Evolutionary conservation across 2,797 vertebrate species (phyloP), one percentile per base, ranked within the genome.

Genomic region (Lepus townsendii): DNA sequence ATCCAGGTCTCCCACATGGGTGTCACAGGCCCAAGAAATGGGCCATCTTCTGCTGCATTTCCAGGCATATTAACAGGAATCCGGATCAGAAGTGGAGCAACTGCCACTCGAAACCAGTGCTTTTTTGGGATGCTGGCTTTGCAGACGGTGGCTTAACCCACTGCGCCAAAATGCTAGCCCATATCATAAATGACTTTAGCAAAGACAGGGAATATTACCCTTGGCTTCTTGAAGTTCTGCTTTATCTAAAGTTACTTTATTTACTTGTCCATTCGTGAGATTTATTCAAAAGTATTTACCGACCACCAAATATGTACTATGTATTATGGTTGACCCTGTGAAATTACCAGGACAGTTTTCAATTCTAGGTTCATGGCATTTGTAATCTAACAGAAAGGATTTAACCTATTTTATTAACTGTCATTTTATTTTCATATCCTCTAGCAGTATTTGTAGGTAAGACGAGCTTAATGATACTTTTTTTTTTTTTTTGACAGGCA

Each of bases 231-330:
- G 52, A 2, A 38, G 17, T 30, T 72, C 4, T 2, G 4, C 5
- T 93, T 77, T 85, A 54, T 17, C 27, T 62, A 42, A 47, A 77
- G 3, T 57, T 35, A 35, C n/a, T 84, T 52, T 20, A 63, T 27
- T 80, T 80, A 57, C 22, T 42, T 71, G 5, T 42, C 75, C 20
- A 60, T 22, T 77, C 5, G 24, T 69, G 38, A 35, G n/a, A 63
- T 77, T 93, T 95, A 85, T 82, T 93, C 83, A 62, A 47, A 82
- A 65, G 66, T 14, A 80, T 57, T 66, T 38, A 35, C 6, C 71
- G 72, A 62, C 26, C 13, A 69, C 26, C 7, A 66, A 1, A 20
- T 11, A 27, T 60, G 24, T 30, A 22, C 1, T 68, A 32, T 2
- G 0, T 14, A 57, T 71, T 78, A 24, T 19, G 30, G 16, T 38